phyloP scores from a whole-genome alignment of 2,888 invertebrate genomes.

The Xanthorhoe designata region DNA sequence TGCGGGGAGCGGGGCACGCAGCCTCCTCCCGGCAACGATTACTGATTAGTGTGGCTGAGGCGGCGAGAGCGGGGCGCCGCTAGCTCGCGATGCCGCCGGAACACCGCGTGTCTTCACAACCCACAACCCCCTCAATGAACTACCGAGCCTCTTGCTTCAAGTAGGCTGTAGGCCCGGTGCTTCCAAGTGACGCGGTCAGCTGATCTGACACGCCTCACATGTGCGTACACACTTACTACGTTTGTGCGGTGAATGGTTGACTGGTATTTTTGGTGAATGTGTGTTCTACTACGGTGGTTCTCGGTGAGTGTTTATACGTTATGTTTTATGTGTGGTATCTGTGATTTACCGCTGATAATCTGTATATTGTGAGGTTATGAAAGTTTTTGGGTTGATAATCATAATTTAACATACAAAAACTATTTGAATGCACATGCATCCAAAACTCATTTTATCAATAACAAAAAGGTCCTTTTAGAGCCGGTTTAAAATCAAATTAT shows the following conservation, averaged over 20 bases:
- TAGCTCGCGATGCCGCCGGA: constrained; percentile 68
- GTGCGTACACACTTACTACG: constrained; percentile 71
- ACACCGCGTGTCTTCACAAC: constrained; percentile 38
- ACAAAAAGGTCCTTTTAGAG: background rate
- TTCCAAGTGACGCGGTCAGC: constrained; percentile 60
- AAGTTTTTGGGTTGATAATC: background rate
- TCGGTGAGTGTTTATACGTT: constrained; percentile 57
- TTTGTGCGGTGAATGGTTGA: constrained; percentile 74
- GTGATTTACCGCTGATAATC: background rate
- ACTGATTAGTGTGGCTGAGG: constrained; percentile 86
- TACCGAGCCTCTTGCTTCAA: constrained; percentile 11
- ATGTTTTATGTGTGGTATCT: background rate
- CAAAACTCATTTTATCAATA: background rate
- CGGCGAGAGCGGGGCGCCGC: constrained; percentile 79
- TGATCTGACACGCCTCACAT: constrained; percentile 74
- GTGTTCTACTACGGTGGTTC: constrained; percentile 53
- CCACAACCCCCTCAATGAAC: constrained; percentile 21
- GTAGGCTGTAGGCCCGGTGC: constrained; percentile 6
- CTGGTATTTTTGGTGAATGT: constrained; percentile 59
- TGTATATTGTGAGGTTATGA: background rate
- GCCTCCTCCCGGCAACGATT: constrained; percentile 85
- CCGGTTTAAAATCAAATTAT: background rate
- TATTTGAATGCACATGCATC: too few species aligned
- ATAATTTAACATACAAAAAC: background rate
- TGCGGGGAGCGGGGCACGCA: constrained; percentile 70